Evolutionary conservation across 2,888 invertebrate genomes (phyloP), one percentile per base, ranked within the genome.

Genomic region (Campaea margaritaria): DNA sequence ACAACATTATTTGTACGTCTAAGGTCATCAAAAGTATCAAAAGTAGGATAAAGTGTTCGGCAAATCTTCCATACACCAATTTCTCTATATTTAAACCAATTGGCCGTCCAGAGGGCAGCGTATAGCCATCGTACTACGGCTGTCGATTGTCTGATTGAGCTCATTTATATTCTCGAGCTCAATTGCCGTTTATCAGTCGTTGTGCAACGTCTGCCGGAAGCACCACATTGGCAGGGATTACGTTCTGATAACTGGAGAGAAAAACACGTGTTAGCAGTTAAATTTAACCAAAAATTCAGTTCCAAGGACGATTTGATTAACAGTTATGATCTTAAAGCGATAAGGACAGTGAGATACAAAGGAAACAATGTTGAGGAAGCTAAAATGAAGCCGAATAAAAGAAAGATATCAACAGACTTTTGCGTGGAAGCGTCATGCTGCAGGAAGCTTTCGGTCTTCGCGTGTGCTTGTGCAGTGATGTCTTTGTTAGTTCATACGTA

Each of bases 131-230:
- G 36, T 58, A 67, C 36, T 62, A 51, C 54, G 67, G 62, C 82
- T 87, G 88, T 87, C 89, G 87, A 90, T 83, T 72, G 74, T 64
- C 75, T 85, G 88, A 87, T 87, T 85, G 82, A 87, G 69, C 82
- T 80, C 82, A 87, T 85, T 85, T 81, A 81, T 71, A 82, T 71
- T 75, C 67, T 64, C 70, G 68, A 65, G 67, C 83, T 82, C 90
- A 91, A 91, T 91, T 90, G 82, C 69, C 64, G 73, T 75, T 85
- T 87, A 88, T 90, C 89, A 80, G 82, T 66, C 72, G 73, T 86
- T 90, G 90, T 82, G 87, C 85, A 89, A 90, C 82, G 76, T 83
- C 80, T 70, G 70, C 89, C 86, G 91, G 92, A 92, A 90, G 87
- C 74, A 67, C 76, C 82, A 84, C 72, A 85, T 87, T 88, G 81